Base-by-base conservation (phyloP, 2,888 invertebrate genomes). In the Acanthosepion esculentum region DNA sequence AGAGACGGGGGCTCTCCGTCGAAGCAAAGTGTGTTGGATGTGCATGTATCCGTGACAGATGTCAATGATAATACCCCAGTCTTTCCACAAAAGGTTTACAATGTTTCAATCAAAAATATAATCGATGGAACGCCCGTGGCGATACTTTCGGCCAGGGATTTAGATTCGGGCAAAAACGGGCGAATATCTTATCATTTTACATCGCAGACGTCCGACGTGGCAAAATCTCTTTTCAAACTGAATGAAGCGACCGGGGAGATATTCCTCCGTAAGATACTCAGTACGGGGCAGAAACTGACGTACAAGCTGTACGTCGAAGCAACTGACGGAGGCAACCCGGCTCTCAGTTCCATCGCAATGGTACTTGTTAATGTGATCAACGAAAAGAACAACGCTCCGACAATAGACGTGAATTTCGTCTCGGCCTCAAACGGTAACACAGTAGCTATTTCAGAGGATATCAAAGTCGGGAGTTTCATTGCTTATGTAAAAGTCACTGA, bases 211-310 rank as follows among this genome's bases (percentile, higher is more conserved):
- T 95, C 95, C 8, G 95, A 94, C 53, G 96, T 96, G 95, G 95
- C 96, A 2, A 95, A 95, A 29, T 95, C 96, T 20, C 95, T 95
- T 29, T 96, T 97, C 95, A 94, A 94, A 29, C 98, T 99, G 10
- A 99, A 99, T 97, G 98, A 98, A 0, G 98, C 98, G 96, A 98
- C 99, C 0, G 99, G 99, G 5, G 98, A 98, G 94, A 98, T 99
- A 95, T 98, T 98, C 48, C 98, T 99, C 0, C 98, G 98, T n/a
- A 98, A 98, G 94, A 98, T 98, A 96, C 98, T 99, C 95, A 99
- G 99, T 97, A 98, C 99, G 94, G 99, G 99, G 98, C 98, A 98
- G 96, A 98, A 98, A 96, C 98, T 98, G 96, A 98, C 98, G 94
- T 99, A 99, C 97, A 98, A 98, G 96, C 98, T 99, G 41, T 98